Evolutionary conservation across 2,797 vertebrate species (phyloP).

Genomic region (Etheostoma nigrum): DNA sequence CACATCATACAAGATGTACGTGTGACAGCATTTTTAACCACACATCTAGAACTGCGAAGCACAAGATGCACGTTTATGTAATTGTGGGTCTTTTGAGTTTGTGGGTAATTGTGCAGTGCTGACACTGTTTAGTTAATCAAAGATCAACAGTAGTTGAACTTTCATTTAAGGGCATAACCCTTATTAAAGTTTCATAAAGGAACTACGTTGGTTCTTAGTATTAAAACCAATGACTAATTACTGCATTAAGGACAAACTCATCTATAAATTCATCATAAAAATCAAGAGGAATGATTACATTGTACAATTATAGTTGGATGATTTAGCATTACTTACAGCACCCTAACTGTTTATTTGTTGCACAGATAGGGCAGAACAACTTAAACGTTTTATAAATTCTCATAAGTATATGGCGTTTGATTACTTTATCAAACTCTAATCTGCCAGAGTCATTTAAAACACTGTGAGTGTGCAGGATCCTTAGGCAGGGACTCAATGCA

Average conservation of each 20-base stretch:
- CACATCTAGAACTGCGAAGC: conserved; percentile 1
- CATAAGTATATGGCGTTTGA: too few relatives aligned
- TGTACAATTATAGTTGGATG: background rate
- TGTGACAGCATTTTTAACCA: background rate
- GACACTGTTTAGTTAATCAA: conserved; percentile 14
- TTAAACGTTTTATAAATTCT: too few relatives aligned
- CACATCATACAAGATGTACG: background rate
- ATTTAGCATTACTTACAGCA: background rate
- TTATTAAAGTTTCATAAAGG: background rate
- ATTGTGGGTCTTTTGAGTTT: conserved; percentile 15
- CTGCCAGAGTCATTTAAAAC: too few relatives aligned
- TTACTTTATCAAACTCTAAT: too few relatives aligned
- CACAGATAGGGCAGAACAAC: too few relatives aligned
- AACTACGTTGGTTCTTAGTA: background rate
- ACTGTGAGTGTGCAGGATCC: too few relatives aligned
- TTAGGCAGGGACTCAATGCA: too few relatives aligned
- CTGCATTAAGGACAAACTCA: background rate
- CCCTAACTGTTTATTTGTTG: too few relatives aligned
- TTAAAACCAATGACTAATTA: conserved; percentile 12
- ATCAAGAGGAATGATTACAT: background rate
- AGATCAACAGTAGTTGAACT: conserved; percentile 3
- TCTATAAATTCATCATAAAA: background rate
- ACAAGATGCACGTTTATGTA: background rate
- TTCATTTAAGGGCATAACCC: conserved; percentile 2
- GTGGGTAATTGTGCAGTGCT: background rate